Evolutionary conservation across 2,888 invertebrate genomes (phyloP), one percentile per base, ranked within the genome.

Genomic region (Acleris cristana): DNA sequence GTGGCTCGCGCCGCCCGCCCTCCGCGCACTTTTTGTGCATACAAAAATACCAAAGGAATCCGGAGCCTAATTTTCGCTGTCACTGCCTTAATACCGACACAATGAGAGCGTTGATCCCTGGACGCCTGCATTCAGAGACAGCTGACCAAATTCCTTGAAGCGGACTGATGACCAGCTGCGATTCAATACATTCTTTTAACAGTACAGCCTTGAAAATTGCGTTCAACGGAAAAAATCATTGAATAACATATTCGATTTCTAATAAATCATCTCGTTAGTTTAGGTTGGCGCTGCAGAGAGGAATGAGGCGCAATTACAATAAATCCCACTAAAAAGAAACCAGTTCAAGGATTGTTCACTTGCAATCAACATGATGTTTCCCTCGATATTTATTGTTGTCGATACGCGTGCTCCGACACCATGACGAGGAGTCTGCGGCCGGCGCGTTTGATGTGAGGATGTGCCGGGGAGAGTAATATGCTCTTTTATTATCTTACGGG

Each of bases 31-130:
- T 78, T 86, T 85, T 83, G 78, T 83, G 84, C 80, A 87, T 87
- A 89, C 89, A 87, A 90, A 92, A 91, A 92, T 90, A 92, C 85
- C 86, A 76, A 81, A 81, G 89, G 91, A 92, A 91, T 92, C 82
- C 81, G 82, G 82, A 86, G 87, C 89, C 88, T 86, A 90, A 91
- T 92, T 91, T 84, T 83, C 80, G 80, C 89, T 92, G 90, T 89
- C 90, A 87, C 87, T 88, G 87, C 83, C 85, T 85, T 81, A 51
- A 61, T 79, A 81, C 83, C 82, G 84, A 83, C 87, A 90, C 91
- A 91, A 89, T 90, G 91, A 79, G 92, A 89, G 85, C 92, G 83
- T 91, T 92, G 92, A 90, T 92, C 92, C 86, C 84, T 74, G 78
- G 72, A 73, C 79, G 78, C 77, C 73, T 85, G 87, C 86, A 86